Base-by-base conservation (phyloP, 2,113 vertebrate genomes). In the Chitala chitala region DNA sequence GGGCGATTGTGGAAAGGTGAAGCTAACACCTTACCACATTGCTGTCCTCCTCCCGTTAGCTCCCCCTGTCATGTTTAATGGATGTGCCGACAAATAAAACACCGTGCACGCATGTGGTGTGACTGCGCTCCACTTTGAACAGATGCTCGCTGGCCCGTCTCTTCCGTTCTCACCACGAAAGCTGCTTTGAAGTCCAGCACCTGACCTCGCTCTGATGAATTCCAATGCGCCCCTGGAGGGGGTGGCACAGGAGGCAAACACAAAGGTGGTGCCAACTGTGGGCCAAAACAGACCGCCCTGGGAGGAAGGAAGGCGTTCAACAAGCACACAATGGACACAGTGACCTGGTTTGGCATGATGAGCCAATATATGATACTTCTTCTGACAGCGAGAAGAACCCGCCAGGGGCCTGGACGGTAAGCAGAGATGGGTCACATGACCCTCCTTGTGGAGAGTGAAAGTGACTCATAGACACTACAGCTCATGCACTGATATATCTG, bases 41-140 rank as follows among this genome's bases (percentile, higher is more conserved):
- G 26, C 36, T 20, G 2, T 56, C 20, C n/a, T 38, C 26, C 29
- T 55, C 31, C 26, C 15, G 33, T 10, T 4, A 55, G 70, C 13
- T n/a, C 50, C 12, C 1, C 40, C 71, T 72, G 55, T 59, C 71
- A 72, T 72, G 71, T 59, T 59, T 72, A 55, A 72, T 72, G 38
- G 54, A 72, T 58, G 15, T 13, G 31, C 55, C 55, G 58, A 72
- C 58, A 58, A 72, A 72, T 72, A 72, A 56, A 42, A 72, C 29
- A 26, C 36, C 13, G 24, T 33, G 5, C 0, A 61, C 29, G 58
- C 9, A 4, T n/a, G 26, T 33, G 56, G 13, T 3, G 26, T 1
- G 26, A 29, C 31, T 12, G 58, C 29, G 59, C 31, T 38, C 33
- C 59, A 9, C 59, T 63, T 38, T 63, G 59, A 63, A 63, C 33